Evolutionary conservation across 2,888 invertebrate species (phyloP).

Genomic region (Dasysyrphus tricinctus): DNA sequence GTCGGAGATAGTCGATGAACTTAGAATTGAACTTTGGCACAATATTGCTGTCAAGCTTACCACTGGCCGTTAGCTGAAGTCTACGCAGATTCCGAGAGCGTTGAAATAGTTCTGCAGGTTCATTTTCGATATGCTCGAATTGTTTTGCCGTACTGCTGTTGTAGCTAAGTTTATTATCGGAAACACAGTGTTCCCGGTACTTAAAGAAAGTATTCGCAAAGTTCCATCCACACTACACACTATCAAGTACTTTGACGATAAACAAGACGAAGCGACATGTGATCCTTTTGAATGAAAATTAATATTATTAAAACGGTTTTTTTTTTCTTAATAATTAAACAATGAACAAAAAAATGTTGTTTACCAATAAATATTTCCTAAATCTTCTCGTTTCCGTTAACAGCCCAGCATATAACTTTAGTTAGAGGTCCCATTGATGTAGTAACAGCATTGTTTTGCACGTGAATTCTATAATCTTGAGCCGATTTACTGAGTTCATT

Average conservation of each 20-base stretch:
- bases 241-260: slow-evolving; percentile 81
- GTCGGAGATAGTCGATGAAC: slow-evolving; percentile 79
- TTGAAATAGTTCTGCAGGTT: slow-evolving; percentile 59
- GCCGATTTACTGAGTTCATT: slow-evolving; percentile 82
- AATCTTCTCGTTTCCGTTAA: slow-evolving; percentile 85
- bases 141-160: slow-evolving; percentile 79
- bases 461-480: slow-evolving; percentile 84
- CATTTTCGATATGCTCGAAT: slow-evolving; percentile 79
- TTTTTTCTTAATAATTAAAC: no score
- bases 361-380: slow-evolving; percentile 89
- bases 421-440: slow-evolving; percentile 86
- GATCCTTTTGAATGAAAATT: slow-evolving; percentile 79
- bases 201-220: slow-evolving; percentile 80
- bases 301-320: neutral
- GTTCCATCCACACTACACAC: slow-evolving; percentile 82
- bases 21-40: slow-evolving; percentile 78
- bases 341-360: neutral
- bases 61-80: slow-evolving; percentile 63
- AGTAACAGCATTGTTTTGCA: slow-evolving; percentile 83
- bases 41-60: slow-evolving; percentile 59
- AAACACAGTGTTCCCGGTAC: slow-evolving; percentile 80
- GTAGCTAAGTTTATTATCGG: slow-evolving; percentile 81
- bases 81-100: slow-evolving; percentile 77
- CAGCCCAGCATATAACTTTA: slow-evolving; percentile 85
- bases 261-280: slow-evolving; percentile 81